phyloP scores from a whole-genome alignment of 2,113 vertebrate species.

The Eolophus roseicapilla region DNA sequence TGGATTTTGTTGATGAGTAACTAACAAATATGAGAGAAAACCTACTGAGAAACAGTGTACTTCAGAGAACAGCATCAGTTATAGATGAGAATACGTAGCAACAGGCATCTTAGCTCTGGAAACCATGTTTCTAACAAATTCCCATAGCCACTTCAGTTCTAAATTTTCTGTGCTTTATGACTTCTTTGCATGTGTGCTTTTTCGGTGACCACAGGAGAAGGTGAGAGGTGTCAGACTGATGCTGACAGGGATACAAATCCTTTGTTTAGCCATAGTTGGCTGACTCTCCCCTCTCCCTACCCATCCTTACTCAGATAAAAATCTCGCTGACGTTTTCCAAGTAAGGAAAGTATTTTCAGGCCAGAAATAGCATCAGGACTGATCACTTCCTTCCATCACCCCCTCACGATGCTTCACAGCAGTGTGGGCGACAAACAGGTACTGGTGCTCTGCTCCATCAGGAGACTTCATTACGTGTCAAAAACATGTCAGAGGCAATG shows the following conservation, averaged over 20 bases:
- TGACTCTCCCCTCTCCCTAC: not conserved
- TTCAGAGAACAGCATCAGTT: not conserved
- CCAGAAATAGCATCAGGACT: not conserved
- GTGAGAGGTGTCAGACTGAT: not conserved
- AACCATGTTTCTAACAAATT: not conserved
- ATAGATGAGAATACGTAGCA: not conserved
- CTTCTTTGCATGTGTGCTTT: not conserved
- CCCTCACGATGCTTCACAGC: not conserved
- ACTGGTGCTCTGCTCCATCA: not conserved
- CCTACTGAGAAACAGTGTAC: not conserved
- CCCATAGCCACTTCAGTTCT: not conserved
- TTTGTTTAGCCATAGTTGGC: not conserved
- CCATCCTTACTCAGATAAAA: not conserved
- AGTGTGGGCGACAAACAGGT: conserved; percentile 12
- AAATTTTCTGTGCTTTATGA: not conserved
- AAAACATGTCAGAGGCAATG: not conserved
- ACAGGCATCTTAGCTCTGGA: not conserved
- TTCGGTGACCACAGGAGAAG: not conserved
- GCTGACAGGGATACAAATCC: not conserved
- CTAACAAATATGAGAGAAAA: not conserved
- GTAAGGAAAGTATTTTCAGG: not conserved
- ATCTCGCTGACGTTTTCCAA: not conserved
- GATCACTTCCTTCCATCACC: conserved; percentile 6
- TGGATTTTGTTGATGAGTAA: not conserved
- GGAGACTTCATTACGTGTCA: not conserved